These are phyloP conservation scores for Drosophila insularis DNA, from an alignment of 1,140 invertebrate genomes.

Conservation along the genomic window DNA sequence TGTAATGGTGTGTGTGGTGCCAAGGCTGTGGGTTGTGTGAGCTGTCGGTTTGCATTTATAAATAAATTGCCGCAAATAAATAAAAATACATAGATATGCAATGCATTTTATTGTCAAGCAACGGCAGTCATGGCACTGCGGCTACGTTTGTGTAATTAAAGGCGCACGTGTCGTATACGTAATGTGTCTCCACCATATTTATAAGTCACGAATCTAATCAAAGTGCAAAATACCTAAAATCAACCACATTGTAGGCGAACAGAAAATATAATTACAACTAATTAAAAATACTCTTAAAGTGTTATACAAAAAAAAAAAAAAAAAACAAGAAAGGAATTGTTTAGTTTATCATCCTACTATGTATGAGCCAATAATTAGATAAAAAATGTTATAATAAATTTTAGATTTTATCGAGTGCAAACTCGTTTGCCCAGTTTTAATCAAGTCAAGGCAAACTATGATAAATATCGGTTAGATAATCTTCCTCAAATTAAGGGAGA, in stretches of 20 bases:
- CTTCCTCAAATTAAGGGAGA: no score
- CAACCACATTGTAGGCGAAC: no score
- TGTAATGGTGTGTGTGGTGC: slow-evolving; percentile 49
- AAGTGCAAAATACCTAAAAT: slow-evolving; percentile 7
- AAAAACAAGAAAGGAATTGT: no score
- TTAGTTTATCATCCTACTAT: no score
- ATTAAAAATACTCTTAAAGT: no score
- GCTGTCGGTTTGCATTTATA: slow-evolving; percentile 69
- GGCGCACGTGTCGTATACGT: slow-evolving; percentile 76
- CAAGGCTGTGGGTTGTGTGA: slow-evolving; percentile 45
- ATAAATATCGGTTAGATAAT: no score
- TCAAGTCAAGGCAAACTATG: background rate
- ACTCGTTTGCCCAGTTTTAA: background rate
- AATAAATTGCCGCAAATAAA: slow-evolving; percentile 75
- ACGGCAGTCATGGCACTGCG: slow-evolving; percentile 14
- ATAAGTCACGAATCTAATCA: slow-evolving; percentile 2
- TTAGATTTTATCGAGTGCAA: background rate
- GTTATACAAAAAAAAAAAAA: no score
- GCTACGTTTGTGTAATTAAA: slow-evolving; percentile 44
- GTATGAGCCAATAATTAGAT: no score
- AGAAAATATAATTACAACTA: no score
- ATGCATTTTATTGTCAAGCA: slow-evolving; percentile 52
- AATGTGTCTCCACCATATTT: slow-evolving; percentile 37
- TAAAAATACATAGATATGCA: slow-evolving; percentile 68
- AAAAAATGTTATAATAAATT: background rate